Conservation (phyloP, 2,797 vertebrate species). For the Eupleurogrammus muticus region DNA sequence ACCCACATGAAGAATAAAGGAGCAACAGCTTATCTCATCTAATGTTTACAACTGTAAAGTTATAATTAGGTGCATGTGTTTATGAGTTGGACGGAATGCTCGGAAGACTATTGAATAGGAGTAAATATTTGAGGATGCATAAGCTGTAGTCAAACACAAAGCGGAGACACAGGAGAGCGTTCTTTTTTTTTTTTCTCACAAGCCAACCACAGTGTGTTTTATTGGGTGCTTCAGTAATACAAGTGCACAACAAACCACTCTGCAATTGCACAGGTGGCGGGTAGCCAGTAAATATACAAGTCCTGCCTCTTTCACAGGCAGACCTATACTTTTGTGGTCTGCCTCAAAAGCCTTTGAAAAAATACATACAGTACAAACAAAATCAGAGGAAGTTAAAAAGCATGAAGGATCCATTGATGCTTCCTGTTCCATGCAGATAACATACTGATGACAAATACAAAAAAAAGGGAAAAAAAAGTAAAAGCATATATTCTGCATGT, state of each 20-base stretch:
- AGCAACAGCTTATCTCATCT: background rate
- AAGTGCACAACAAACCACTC: conserved; percentile 98
- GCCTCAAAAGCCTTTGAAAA: conserved; percentile 91
- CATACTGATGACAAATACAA: conserved; percentile 89
- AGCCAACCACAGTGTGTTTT: conserved; percentile 94
- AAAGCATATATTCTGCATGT: conserved; percentile 91
- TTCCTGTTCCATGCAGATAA: conserved; percentile 96
- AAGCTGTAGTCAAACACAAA: conserved; percentile 38
- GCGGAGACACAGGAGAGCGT: conserved; percentile 52
- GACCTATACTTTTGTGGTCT: conserved; percentile 90
- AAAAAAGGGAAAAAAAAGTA: conserved; percentile 82
- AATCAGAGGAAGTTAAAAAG: conserved; percentile 82
- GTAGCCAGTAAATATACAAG: conserved; percentile 98
- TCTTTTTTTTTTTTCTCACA: conserved; percentile 66
- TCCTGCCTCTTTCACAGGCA: conserved; percentile 94
- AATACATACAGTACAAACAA: conserved; percentile 88
- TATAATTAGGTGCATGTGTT: conserved; percentile 11
- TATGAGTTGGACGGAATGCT: background rate
- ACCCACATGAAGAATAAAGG: background rate
- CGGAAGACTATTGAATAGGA: conserved; percentile 3
- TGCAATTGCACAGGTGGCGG: conserved; percentile 92
- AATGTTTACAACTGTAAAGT: conserved; percentile 23
- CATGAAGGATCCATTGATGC: conserved; percentile 89
- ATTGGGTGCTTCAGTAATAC: conserved; percentile 99
- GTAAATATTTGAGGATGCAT: conserved; percentile 23